These are phyloP conservation scores for Maylandia zebra DNA, from an alignment of 2,113 vertebrate genomes.

Conservation along the genomic window DNA sequence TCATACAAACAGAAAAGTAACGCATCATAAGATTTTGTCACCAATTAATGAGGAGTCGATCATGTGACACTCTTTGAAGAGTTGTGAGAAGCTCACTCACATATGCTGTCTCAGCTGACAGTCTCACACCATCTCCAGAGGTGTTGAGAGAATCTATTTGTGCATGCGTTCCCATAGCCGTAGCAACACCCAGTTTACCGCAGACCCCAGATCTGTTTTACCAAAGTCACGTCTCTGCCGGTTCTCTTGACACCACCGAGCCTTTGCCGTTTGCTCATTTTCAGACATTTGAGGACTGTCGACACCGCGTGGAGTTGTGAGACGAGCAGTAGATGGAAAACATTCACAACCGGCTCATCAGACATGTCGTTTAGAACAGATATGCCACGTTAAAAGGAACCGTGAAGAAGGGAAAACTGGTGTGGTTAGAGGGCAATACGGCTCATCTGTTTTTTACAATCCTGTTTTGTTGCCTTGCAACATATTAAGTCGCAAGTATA, in stretches of 20 bases:
- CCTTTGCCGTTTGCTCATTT: background rate
- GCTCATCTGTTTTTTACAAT: background rate
- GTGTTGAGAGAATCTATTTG: conserved; percentile 43
- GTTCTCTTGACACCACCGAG: background rate
- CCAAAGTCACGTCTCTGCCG: background rate
- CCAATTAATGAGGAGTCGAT: conserved; percentile 29
- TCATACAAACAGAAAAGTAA: background rate
- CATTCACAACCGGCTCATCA: background rate
- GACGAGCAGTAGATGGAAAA: background rate
- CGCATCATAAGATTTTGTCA: background rate
- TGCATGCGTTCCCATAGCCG: background rate
- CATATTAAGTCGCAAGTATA: background rate
- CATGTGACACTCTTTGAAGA: conserved; percentile 1
- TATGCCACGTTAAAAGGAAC: background rate
- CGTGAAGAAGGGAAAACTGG: background rate
- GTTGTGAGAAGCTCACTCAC: conserved; percentile 12
- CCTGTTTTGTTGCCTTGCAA: background rate
- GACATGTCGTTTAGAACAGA: background rate
- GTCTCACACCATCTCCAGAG: conserved; percentile 4
- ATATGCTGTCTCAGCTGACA: conserved; percentile 5
- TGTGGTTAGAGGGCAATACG: background rate
- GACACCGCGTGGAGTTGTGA: background rate
- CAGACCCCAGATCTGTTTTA: background rate
- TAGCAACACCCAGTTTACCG: conserved; percentile 4
- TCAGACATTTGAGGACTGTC: background rate